A percentile compares a stretch with the other conserved stretches of the same genome.
Evolutionary conservation across 2,797 vertebrate genomes (phyloP).

Genomic region (Molothrus ater): DNA sequence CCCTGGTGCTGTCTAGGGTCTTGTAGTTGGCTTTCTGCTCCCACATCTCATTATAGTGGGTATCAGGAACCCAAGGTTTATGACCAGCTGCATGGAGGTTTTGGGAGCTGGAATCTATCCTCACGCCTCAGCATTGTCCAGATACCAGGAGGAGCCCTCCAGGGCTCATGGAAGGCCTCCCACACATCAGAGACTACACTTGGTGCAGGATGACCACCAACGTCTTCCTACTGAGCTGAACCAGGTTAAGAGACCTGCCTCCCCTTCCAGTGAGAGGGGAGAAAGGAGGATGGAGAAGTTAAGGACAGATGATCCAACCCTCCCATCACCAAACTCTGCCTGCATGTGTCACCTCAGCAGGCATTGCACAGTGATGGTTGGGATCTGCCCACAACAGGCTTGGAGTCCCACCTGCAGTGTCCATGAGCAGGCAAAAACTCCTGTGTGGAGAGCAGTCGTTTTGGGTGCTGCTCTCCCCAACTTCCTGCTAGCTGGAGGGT

Average conservation of each 20-base stretch:
- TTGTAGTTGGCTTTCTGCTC: neutral
- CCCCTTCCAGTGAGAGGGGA: neutral
- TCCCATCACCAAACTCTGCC: neutral
- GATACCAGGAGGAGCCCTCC: neutral
- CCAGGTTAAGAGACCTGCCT: neutral
- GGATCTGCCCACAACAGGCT: neutral
- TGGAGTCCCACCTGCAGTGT: fast-evolving
- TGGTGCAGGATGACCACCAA: neutral
- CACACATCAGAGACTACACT: neutral
- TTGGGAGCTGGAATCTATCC: neutral
- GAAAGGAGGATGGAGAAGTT: neutral
- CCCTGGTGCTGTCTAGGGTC: neutral
- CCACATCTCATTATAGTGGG: neutral
- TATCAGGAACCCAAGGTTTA: neutral
- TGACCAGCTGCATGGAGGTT: neutral
- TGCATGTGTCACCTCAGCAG: neutral
- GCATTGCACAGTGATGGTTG: fast-evolving
- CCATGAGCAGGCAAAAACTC: neutral
- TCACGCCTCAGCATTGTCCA: neutral
- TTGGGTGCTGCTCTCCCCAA: neutral
- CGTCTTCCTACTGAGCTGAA: neutral
- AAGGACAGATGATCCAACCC: neutral
- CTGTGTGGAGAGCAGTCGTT: neutral
- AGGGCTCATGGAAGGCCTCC: neutral
- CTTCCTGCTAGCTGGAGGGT: neutral